Conservation (phyloP, 2,113 vertebrate genomes). For the Pollimyrus isidori region DNA sequence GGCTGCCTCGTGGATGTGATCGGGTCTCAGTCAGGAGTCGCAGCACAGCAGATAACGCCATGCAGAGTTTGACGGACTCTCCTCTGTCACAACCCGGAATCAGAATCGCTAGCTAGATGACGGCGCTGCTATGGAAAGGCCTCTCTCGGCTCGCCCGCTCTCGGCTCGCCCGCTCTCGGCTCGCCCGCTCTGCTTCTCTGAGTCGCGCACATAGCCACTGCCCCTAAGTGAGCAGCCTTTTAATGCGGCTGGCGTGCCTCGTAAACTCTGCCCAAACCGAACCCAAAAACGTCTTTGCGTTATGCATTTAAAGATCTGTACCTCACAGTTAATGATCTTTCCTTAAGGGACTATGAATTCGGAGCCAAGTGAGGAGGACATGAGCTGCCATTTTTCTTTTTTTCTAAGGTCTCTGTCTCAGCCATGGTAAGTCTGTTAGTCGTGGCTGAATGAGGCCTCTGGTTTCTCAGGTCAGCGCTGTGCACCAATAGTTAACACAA, state of each 20-base stretch:
- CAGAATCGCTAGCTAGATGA: neutral
- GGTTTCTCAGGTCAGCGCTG: neutral
- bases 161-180: neutral
- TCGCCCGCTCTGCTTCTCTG: neutral
- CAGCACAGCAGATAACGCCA: neutral
- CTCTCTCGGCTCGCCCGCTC: neutral
- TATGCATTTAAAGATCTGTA: neutral
- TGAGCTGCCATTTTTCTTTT: neutral
- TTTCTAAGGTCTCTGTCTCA: neutral
- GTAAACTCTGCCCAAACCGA: neutral
- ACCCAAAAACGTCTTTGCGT: neutral
- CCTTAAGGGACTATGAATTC: neutral
- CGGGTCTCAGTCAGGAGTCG: neutral
- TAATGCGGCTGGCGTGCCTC: neutral
- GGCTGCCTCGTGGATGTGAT: neutral
- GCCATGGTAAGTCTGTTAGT: neutral
- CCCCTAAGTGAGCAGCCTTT: neutral
- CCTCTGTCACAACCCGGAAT: neutral
- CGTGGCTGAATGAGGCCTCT: neutral
- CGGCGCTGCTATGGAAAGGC: neutral
- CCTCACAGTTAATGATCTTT: neutral
- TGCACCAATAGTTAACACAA: conserved; percentile 13
- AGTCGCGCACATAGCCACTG: neutral
- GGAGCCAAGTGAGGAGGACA: neutral
- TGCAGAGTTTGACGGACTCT: neutral